Evolutionary conservation across 2,797 vertebrate species (phyloP).

Genomic region (Ceryle rudis): DNA sequence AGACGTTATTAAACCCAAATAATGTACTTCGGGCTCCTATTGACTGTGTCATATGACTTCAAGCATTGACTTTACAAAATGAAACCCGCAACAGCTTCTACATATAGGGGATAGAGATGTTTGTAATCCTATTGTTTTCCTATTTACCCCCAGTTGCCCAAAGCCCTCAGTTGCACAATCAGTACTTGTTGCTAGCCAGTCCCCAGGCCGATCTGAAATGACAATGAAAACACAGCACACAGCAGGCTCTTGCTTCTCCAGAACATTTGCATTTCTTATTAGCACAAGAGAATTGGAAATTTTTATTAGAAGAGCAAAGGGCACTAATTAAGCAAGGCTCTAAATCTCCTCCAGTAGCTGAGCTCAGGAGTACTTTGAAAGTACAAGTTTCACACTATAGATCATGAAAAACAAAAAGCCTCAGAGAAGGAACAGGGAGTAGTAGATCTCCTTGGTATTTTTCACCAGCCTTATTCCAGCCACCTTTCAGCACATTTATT

Average conservation of each 20-base stretch:
- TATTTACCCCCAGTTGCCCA: not conserved
- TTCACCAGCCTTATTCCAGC: not conserved
- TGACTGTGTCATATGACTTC: not conserved
- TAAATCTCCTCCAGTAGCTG: not conserved
- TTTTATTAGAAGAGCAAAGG: not conserved
- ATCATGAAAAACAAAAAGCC: not conserved
- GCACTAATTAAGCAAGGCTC: not conserved
- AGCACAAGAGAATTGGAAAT: not conserved
- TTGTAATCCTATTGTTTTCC: not conserved
- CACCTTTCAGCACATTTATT: not conserved
- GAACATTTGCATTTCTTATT: conserved; percentile 26
- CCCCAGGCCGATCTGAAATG: not conserved
- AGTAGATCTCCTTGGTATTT: not conserved
- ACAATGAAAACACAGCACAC: not conserved
- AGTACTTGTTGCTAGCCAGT: not conserved
- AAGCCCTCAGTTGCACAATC: not conserved
- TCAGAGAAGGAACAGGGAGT: not conserved
- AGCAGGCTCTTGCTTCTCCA: not conserved
- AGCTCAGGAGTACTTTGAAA: not conserved
- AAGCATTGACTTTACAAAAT: not conserved
- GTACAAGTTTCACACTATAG: not conserved
- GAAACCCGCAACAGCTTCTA: not conserved
- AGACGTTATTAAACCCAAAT: not conserved
- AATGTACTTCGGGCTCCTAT: not conserved
- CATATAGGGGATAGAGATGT: not conserved